Percentiles rank a stretch among this genome's conserved stretches.
phyloP scores from a whole-genome alignment of 2,797 vertebrate genomes.

The Halcyon smyrnensis region DNA sequence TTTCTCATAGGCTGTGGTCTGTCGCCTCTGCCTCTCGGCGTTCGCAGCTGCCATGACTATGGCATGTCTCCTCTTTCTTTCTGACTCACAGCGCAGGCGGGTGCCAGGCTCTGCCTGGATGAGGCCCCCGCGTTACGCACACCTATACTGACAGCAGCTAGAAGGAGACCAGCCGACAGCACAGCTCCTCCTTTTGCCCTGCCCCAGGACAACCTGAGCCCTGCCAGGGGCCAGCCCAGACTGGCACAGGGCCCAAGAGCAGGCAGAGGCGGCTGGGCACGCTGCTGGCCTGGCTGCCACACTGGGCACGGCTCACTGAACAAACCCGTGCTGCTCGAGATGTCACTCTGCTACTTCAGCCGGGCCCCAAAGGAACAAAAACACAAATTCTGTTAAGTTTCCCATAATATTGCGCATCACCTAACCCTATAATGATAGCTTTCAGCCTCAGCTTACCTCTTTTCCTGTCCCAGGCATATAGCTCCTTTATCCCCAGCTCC shows the following conservation, averaged over 20 bases:
- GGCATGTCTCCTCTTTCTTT: neutral
- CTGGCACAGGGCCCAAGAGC: conserved; percentile 16
- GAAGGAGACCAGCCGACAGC: neutral
- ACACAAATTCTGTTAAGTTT: neutral
- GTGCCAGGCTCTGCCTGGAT: neutral
- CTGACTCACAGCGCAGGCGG: neutral
- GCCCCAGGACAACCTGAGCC: neutral
- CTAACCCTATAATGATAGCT: accelerated
- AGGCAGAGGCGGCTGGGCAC: neutral
- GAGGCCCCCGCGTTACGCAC: accelerated
- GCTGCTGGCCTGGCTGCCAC: neutral
- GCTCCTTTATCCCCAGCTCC: conserved; percentile 90
- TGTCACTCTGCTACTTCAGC: neutral
- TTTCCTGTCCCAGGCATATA: conserved; percentile 91
- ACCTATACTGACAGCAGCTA: neutral
- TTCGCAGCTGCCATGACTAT: neutral
- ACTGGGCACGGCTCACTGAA: neutral
- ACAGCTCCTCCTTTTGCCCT: conserved; percentile 46
- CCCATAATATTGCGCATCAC: neutral
- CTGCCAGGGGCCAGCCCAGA: conserved; percentile 24
- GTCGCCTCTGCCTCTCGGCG: neutral
- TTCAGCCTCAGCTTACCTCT: conserved; percentile 80
- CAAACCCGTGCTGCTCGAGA: neutral
- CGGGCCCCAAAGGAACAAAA: neutral
- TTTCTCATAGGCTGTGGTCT: neutral